phyloP scores from a whole-genome alignment of 2,888 invertebrate genomes.

The Macaria notata region DNA sequence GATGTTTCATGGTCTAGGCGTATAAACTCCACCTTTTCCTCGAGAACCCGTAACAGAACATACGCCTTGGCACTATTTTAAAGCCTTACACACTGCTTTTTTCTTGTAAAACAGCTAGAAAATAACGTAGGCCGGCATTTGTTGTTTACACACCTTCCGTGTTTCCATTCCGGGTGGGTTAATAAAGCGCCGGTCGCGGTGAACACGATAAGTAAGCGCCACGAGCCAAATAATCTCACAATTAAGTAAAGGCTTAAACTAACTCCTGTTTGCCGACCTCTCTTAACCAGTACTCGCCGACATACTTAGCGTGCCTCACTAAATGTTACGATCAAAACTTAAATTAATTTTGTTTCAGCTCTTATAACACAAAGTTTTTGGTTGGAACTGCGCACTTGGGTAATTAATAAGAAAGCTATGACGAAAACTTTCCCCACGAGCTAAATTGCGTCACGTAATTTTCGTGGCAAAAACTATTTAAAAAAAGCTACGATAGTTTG shows the following conservation, averaged over 20 bases:
- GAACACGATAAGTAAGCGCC: constrained; percentile 60
- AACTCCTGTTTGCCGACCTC: constrained; percentile 49
- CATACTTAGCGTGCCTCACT: constrained; percentile 37
- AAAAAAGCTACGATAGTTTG: too few species aligned
- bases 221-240: constrained; percentile 59
- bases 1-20: too few species aligned
- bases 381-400: constrained; percentile 4
- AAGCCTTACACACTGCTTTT: too few species aligned
- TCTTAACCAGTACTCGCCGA: constrained; percentile 28
- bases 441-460: not conserved
- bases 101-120: not conserved
- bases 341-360: constrained; percentile 36
- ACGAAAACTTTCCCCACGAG: not conserved
- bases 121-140: constrained; percentile 8
- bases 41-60: too few species aligned
- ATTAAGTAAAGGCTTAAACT: constrained; percentile 57
- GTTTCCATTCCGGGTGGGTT: constrained; percentile 30
- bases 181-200: constrained; percentile 45
- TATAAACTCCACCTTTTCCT: too few species aligned
- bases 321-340: constrained; percentile 40
- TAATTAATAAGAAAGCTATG: not conserved
- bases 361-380: constrained; percentile 22
- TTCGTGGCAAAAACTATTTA: too few species aligned
- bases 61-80: too few species aligned
- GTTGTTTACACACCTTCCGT: constrained; percentile 30